phyloP scores from a whole-genome alignment of 2,113 vertebrate species.

The Gobio gobio region DNA sequence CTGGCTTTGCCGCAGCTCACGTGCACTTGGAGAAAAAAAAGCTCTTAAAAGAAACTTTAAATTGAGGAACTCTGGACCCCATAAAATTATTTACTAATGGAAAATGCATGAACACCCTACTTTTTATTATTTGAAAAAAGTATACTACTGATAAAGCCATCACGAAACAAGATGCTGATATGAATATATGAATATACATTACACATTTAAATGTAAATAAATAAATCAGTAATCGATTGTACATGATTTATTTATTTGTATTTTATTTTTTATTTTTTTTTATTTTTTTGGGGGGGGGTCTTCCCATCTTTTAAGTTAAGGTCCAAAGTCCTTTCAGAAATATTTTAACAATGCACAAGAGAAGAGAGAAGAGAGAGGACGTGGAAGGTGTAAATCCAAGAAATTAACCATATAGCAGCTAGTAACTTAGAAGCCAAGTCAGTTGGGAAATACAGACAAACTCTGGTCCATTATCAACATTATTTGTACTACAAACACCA shows the following conservation, averaged over 20 bases:
- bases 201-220: too few relatives aligned
- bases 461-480: slow-evolving; percentile 58
- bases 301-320: slow-evolving; percentile 7
- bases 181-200: too few relatives aligned
- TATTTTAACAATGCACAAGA: slow-evolving; percentile 43
- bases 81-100: slow-evolving; percentile 7
- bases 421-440: slow-evolving; percentile 69
- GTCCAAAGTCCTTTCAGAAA: slow-evolving; percentile 53
- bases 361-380: slow-evolving; percentile 49
- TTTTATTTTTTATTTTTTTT: too few relatives aligned
- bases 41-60: slow-evolving; percentile 11
- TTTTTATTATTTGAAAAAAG: background rate
- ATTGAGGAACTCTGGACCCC: slow-evolving; percentile 44
- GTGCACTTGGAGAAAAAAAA: slow-evolving; percentile 48
- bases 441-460: slow-evolving; percentile 81
- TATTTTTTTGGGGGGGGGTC: background rate
- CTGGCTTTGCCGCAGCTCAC: slow-evolving; percentile 34
- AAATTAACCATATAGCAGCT: slow-evolving; percentile 49
- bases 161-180: background rate
- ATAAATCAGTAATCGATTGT: too few relatives aligned
- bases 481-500: slow-evolving; percentile 54
- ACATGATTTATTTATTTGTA: too few relatives aligned
- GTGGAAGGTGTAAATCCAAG: slow-evolving; percentile 49
- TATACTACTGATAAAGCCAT: background rate
- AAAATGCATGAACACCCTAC: background rate